phyloP scores from a whole-genome alignment of 2,113 vertebrate species.

The Rostratula benghalensis region DNA sequence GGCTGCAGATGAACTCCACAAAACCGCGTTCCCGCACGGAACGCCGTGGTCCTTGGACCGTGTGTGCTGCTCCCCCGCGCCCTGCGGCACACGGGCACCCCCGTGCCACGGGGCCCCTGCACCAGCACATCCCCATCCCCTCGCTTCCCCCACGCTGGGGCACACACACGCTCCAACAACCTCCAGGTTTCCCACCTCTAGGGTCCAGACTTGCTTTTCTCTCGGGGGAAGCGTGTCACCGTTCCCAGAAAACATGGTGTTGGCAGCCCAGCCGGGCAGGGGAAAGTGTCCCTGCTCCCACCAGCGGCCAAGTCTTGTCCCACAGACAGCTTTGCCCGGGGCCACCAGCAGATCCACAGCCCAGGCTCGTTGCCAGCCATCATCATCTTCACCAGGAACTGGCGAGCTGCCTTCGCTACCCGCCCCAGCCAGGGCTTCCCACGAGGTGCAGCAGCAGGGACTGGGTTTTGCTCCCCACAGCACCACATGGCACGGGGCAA shows the following conservation, averaged over 20 bases:
- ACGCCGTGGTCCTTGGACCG: accelerated
- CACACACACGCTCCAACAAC: accelerated
- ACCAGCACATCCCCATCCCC: accelerated
- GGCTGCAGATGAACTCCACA: not conserved
- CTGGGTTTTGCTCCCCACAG: not conserved
- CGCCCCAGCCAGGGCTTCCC: not conserved
- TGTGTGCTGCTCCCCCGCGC: accelerated
- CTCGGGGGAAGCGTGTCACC: not conserved
- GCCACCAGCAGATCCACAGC: not conserved
- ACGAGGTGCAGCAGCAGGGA: not conserved
- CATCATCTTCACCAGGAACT: not conserved
- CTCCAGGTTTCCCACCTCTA: not conserved
- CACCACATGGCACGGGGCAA: accelerated
- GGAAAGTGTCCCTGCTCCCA: not conserved
- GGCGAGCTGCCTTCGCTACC: not conserved
- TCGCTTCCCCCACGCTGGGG: accelerated
- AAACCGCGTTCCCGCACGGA: not conserved
- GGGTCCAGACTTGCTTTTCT: not conserved
- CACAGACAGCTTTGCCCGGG: not conserved
- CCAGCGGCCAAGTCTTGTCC: not conserved
- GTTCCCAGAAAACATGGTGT: accelerated
- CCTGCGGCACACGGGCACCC: accelerated
- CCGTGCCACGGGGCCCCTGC: accelerated
- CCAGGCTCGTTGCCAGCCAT: not conserved
- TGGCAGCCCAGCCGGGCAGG: not conserved